Base-by-base conservation (phyloP, 2,888 invertebrate genomes). In the Cephonodes hylas region DNA sequence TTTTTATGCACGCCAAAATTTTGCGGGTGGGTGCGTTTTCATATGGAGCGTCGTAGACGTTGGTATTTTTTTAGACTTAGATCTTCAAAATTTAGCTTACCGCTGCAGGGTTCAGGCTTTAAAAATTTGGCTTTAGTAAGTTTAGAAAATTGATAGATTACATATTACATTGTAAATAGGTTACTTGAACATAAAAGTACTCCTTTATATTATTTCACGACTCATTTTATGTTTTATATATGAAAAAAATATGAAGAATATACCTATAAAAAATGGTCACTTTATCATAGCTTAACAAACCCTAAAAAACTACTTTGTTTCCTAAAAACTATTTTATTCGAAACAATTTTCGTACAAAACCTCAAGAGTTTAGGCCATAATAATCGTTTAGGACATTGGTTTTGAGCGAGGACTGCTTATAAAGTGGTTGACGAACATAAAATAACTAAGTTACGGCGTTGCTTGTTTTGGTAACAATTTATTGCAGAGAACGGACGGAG, bases 1-100 rank as follows among this genome's bases (percentile, higher is more conserved):
- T 65, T 61, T 61, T 45, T 58, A 65, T 63, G 66, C 63, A 63
- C 27, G 44, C 45, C 56, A 48, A 64, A 42, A 46, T 38, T 38
- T 38, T 34, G 45, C 10, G 22, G 3, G 22, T 23, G 38, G 18
- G 2, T 42, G 48, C 23, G 42, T 1, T 53, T 53, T 60, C 25
- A 42, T 60, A 20, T 42, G 7, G 27, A 31, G 22, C 18, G 25
- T 10, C 7, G 22, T 0, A 15, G 15, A n/a, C 15, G 4, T 22
- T 34, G 1, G 8, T 15, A 20, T 0, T n/a, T 27, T n/a, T 53
- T 53, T 27, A 15, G 13, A 8, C 3, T 4, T 23, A n/a, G 13
- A 10, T 27, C 5, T 25, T 4, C 23, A 1, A 23, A 6, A 3
- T n/a, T 25, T 23, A 5, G n/a, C 22, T 13, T 34, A 8, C 13